Evolutionary conservation across 2,797 vertebrate species (phyloP), one percentile per base, ranked within the genome.

Genomic region (Gadopsis bispinosus): DNA sequence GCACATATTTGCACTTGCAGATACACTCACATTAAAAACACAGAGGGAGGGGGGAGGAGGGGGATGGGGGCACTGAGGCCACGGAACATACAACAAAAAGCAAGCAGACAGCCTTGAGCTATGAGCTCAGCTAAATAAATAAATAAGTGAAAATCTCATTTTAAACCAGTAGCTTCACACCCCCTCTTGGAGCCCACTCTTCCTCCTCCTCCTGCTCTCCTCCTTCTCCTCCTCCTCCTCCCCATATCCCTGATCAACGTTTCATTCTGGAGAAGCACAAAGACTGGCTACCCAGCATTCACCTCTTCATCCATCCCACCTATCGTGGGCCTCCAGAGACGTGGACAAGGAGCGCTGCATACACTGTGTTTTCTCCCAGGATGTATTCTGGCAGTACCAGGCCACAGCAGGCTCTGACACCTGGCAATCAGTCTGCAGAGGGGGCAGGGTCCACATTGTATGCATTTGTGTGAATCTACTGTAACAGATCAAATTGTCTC

Each of bases 41-140:
- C 65, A 78, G 77, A 60, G 60, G 70, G 37, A 60, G 78, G 50
- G 41, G 55, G 76, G 71, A 35, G 84, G 84, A 77, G 78, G 86
- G 82, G 70, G 77, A 59, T 54, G 75, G 82, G 90, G 85, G 76
- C 86, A 86, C 83, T 37, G 86, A 85, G 92, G 85, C 87, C 86
- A 87, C 75, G 85, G 85, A 86, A 78, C 83, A 86, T 83, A 91
- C 87, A 92, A 92, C 87, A 93, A 91, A 93, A 91, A 91, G 81
- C 83, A 86, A 84, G 84, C 75, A 87, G 85, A 92, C 87, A 89
- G 93, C 94, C 94, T 94, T 94, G 92, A 94, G 94, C 94, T 88
- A 91, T 80, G 80, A 91, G 89, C 83, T 91, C 86, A 89, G 85
- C 84, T 89, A 92, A 91, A 94, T 91, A 93, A 94, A 93, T 92